Conservation (phyloP, 2,113 vertebrate species). For the Hippocampus mohnikei region DNA sequence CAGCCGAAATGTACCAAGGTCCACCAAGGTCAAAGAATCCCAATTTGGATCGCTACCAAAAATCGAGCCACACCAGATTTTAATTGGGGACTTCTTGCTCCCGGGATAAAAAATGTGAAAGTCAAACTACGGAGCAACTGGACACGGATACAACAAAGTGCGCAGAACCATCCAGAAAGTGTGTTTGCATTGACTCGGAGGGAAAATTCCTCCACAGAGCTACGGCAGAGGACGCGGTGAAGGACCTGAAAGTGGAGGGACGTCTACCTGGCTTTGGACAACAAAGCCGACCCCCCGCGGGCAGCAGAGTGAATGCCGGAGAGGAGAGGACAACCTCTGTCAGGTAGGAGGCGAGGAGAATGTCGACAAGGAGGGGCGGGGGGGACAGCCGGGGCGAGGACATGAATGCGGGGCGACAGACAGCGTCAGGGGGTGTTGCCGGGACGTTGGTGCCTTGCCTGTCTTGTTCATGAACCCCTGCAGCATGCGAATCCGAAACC, state of each 20-base stretch:
- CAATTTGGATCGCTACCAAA: no score
- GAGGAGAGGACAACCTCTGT: slow-evolving; percentile 22
- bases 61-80: no score
- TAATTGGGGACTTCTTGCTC: no score
- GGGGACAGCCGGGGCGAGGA: slow-evolving; percentile 6
- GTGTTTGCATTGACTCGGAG: slow-evolving; percentile 1
- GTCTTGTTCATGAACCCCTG: slow-evolving; percentile 15
- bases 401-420: slow-evolving; percentile 19
- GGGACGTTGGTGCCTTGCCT: slow-evolving; percentile 31
- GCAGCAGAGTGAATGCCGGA: slow-evolving; percentile 32
- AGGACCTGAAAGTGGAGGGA: slow-evolving; percentile 31
- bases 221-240: slow-evolving; percentile 45
- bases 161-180: slow-evolving; percentile 19
- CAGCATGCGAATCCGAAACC: slow-evolving; percentile 15
- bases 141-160: not conserved
- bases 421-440: slow-evolving; percentile 30
- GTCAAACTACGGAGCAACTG: no score
- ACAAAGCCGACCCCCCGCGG: slow-evolving; percentile 41
- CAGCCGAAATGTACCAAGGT: no score
- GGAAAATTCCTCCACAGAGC: slow-evolving; percentile 39
- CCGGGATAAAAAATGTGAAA: no score
- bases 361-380: slow-evolving; percentile 4
- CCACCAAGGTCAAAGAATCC: no score
- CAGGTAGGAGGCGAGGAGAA: slow-evolving; percentile 28
- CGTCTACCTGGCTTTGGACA: slow-evolving; percentile 42